Base-by-base conservation (phyloP, 2,113 vertebrate species). In the Marmota flaviventris region DNA sequence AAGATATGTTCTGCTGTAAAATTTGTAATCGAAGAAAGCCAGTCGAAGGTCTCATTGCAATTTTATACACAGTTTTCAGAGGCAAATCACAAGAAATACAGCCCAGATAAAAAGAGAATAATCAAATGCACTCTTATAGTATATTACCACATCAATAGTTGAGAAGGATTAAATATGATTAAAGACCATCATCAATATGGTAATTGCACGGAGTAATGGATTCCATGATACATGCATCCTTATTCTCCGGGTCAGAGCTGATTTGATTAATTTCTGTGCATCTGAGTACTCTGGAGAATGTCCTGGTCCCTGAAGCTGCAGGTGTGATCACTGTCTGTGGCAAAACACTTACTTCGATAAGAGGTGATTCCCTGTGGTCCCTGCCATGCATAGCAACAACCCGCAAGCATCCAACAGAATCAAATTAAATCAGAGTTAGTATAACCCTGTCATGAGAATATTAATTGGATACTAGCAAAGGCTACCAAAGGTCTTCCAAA, bases 101-200 rank as follows among this genome's bases (percentile, higher is more conserved):
- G 81, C 39, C 94, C 58, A 83, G 67, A 95, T 79, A 70, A 61
- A 84, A 92, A 77, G 42, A 78, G 93, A 91, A 90, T 63, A 70
- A 88, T 69, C 37, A 56, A 89, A 77, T 79, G 4, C 5, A 58
- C 22, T 63, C 39, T 39, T 78, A 75, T 12, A 16, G 39, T 51
- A 25, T 65, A 85, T 65, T 84, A 65, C 37, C 51, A 82, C 93
- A 51, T 82, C 56, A 17, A 88, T 61, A 88, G n/a, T 16, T 63
- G 77, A 69, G 69, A 78, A 72, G 29, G 53, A 79, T 82, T 93
- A 92, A 87, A 67, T 85, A 76, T 72, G 51, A 82, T 94, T 88
- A 94, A 89, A 93, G 48, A 67, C 9, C 51, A 2, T 56, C 11
- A 63, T 78, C 88, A 79, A 91, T 18, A 76, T 56, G 70, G 67